A percentile compares a stretch with the other conserved stretches of the same genome.
Evolutionary conservation across 2,797 vertebrate species (phyloP).

Genomic region (Sebastiscus albofasciatus): DNA sequence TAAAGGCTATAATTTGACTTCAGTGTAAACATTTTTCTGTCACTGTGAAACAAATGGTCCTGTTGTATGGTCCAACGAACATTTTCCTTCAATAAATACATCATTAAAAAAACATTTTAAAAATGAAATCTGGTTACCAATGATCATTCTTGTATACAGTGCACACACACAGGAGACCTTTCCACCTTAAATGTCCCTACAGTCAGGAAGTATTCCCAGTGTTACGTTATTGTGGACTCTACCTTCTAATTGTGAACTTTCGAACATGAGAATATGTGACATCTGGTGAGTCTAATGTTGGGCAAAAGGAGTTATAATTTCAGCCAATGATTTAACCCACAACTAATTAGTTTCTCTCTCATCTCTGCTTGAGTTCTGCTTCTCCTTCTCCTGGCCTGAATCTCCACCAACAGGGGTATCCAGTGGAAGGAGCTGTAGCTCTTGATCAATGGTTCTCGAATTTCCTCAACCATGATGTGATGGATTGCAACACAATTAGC

Average conservation of each 20-base stretch:
- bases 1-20: background rate
- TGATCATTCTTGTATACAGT: background rate
- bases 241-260: slow-evolving; percentile 15
- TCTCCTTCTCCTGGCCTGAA: slow-evolving; percentile 29
- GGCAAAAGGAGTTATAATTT: slow-evolving; percentile 57
- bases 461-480: slow-evolving; percentile 45
- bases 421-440: slow-evolving; percentile 27
- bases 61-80: background rate
- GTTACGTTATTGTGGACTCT: background rate
- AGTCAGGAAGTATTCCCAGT: background rate
- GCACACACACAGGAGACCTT: background rate
- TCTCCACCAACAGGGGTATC: slow-evolving; percentile 36
- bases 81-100: background rate
- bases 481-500: slow-evolving; percentile 58
- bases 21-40: background rate
- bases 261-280: slow-evolving; percentile 1
- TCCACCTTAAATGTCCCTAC: background rate
- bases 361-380: slow-evolving; percentile 26
- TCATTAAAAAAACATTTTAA: background rate
- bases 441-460: slow-evolving; percentile 56
- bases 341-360: slow-evolving; percentile 52
- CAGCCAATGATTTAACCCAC: slow-evolving; percentile 55
- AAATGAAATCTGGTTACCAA: background rate
- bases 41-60: background rate
- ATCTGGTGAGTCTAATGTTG: slow-evolving; percentile 57